Percentiles rank a stretch among this genome's conserved stretches.
Evolutionary conservation across 2,888 invertebrate genomes (phyloP).

Genomic region (Merodon equestris): DNA sequence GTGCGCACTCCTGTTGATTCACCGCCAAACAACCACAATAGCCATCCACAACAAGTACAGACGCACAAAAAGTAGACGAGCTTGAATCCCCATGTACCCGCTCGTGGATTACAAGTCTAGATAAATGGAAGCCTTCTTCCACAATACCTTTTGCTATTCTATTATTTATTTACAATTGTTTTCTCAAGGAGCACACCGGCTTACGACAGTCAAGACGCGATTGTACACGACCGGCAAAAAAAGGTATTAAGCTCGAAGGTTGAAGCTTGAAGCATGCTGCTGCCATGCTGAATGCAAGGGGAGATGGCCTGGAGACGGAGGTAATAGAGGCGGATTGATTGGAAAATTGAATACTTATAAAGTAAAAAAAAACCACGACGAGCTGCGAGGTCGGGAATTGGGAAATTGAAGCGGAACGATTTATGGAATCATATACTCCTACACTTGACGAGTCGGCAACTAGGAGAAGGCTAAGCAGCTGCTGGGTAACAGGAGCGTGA

Average conservation of each 20-base stretch:
- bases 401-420: slow-evolving; percentile 64
- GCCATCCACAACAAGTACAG: not conserved
- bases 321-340: slow-evolving; percentile 68
- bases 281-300: too few species aligned
- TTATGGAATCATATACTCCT: slow-evolving; percentile 65
- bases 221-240: slow-evolving; percentile 6
- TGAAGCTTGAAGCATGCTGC: not conserved
- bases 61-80: slow-evolving; percentile 20
- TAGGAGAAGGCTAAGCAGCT: not conserved
- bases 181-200: slow-evolving; percentile 62
- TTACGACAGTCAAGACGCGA: slow-evolving; percentile 23
- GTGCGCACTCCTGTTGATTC: slow-evolving; percentile 50
- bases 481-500: too few species aligned
- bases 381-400: slow-evolving; percentile 45
- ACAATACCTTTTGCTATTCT: slow-evolving; percentile 30
- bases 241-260: slow-evolving; percentile 1
- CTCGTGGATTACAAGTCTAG: slow-evolving; percentile 53
- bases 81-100: slow-evolving; percentile 5
- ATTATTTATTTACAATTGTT: slow-evolving; percentile 66
- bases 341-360: slow-evolving; percentile 69
- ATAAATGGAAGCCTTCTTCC: slow-evolving; percentile 31
- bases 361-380: slow-evolving; percentile 63
- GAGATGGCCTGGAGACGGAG: too few species aligned
- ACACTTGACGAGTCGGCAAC: not conserved
- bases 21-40: slow-evolving; percentile 9